phyloP scores from a whole-genome alignment of 2,888 invertebrate species.

The Sycophila texana region DNA sequence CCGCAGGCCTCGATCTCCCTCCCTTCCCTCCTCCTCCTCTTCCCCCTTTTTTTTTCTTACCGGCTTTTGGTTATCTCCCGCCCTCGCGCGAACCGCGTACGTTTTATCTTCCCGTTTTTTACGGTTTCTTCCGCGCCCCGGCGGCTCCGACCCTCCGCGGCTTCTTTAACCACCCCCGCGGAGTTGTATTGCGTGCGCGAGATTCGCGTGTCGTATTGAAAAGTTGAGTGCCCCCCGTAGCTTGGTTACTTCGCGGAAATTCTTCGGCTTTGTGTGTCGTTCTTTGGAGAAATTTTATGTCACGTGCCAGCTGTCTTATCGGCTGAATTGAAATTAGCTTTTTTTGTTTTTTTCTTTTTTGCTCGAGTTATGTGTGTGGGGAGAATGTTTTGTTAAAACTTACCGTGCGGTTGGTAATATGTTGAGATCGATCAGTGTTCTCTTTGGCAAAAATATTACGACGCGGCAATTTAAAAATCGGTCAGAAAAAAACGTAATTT shows the following conservation, averaged over 20 bases:
- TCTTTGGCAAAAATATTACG: too few relatives aligned
- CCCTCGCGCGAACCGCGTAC: neutral
- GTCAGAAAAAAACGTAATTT: too few relatives aligned
- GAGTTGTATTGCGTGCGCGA: neutral
- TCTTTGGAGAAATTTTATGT: neutral
- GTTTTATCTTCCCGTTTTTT: conserved; percentile 1
- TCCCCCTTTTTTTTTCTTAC: neutral
- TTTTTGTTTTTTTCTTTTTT: too few relatives aligned
- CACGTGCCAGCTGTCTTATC: neutral
- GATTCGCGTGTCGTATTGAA: conserved; percentile 31
- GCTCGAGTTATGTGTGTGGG: too few relatives aligned
- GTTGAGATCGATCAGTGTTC: too few relatives aligned
- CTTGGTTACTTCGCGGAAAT: neutral
- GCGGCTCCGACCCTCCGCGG: neutral
- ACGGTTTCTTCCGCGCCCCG: conserved; percentile 18
- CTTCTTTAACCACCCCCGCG: too few relatives aligned
- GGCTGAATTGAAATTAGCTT: too few relatives aligned
- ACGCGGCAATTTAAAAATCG: too few relatives aligned
- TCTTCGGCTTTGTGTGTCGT: too few relatives aligned
- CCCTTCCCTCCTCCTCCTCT: neutral
- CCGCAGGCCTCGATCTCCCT: neutral
- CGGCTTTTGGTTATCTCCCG: conserved; percentile 12
- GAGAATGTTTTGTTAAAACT: too few relatives aligned
- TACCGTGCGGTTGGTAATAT: too few relatives aligned
- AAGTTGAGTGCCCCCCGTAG: conserved; percentile 16